Base-by-base conservation (phyloP, 2,797 vertebrate genomes). In the Hozukius guyotensis region DNA sequence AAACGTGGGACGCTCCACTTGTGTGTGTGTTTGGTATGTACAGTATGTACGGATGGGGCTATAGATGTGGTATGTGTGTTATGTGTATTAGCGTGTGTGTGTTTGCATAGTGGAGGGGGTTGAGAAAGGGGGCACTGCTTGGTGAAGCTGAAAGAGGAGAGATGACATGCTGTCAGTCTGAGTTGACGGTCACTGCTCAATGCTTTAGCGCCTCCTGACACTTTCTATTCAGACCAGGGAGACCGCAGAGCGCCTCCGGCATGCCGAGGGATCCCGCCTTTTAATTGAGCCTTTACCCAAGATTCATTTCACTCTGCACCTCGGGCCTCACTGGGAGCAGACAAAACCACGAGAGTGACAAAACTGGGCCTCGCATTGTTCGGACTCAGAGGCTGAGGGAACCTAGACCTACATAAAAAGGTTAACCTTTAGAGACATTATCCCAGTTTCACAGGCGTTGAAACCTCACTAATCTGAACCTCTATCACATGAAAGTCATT, bases 81-180 rank as follows among this genome's bases (percentile, higher is more conserved):
- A 36, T 74, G 78, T 73, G 76, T 69, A 75, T 84, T 78, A 56
- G 63, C 56, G 63, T 24, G 72, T 72, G 38, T 42, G 84, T 82
- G 79, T 87, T 77, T 91, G 78, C 64, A 62, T 74, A 56, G 72
- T 55, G 64, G 63, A 31, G 49, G 71, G 56, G 70, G 81, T 61
- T 72, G 77, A 56, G 81, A 61, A 61, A 46, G 72, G 80, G 85
- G 84, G 63, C 82, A 82, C 67, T 89, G 94, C 81, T 87, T 77
- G 80, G 75, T 93, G 90, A 94, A 91, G 95, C 92, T 92, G 90
- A 94, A 94, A 90, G 91, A 92, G 85, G 81, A 90, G 90, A 93
- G 85, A 92, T 93, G 94, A 94, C 94, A 90, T 66, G 86, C 92
- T 93, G 94, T 96, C 93, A 93, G 86, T 94, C 90, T 91, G 89